These are phyloP conservation scores for Athalia circularis DNA, from an alignment of 2,888 invertebrate species.

Conservation along the genomic window DNA sequence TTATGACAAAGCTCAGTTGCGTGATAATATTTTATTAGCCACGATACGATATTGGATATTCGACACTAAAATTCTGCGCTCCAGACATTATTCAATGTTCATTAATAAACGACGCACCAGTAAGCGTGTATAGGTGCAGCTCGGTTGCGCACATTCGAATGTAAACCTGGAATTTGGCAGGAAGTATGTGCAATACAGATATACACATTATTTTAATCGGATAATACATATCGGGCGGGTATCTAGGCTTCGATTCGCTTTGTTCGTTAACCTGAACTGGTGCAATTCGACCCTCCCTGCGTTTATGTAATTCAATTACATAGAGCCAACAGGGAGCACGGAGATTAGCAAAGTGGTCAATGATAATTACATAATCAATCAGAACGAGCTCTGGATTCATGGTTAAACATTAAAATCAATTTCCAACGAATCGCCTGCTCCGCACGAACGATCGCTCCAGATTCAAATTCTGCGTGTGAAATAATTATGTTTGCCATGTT, in stretches of 20 bases:
- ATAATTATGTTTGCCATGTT: too few species aligned
- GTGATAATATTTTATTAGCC: too few species aligned
- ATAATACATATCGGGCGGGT: not conserved
- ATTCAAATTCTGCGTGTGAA: too few species aligned
- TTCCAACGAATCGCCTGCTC: conserved; percentile 7
- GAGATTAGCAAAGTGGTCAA: conserved; percentile 30
- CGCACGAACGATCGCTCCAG: not conserved
- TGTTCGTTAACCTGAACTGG: conserved; percentile 2
- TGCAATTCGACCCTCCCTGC: not conserved
- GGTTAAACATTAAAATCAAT: conserved; percentile 32
- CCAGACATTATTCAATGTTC: too few species aligned
- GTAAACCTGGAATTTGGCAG: not conserved
- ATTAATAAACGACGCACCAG: too few species aligned
- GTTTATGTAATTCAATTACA: conserved; percentile 12
- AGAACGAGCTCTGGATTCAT: conserved; percentile 18
- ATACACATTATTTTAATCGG: not conserved
- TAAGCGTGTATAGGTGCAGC: too few species aligned
- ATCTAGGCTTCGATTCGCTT: not conserved
- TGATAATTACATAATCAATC: conserved; percentile 36
- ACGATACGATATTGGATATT: too few species aligned
- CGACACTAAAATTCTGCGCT: too few species aligned
- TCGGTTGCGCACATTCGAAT: not conserved
- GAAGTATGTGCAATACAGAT: not conserved
- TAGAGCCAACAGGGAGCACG: not conserved
- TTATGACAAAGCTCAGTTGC: too few species aligned